Evolutionary conservation across 2,113 vertebrate genomes (phyloP).

Genomic region (Columba janthina): DNA sequence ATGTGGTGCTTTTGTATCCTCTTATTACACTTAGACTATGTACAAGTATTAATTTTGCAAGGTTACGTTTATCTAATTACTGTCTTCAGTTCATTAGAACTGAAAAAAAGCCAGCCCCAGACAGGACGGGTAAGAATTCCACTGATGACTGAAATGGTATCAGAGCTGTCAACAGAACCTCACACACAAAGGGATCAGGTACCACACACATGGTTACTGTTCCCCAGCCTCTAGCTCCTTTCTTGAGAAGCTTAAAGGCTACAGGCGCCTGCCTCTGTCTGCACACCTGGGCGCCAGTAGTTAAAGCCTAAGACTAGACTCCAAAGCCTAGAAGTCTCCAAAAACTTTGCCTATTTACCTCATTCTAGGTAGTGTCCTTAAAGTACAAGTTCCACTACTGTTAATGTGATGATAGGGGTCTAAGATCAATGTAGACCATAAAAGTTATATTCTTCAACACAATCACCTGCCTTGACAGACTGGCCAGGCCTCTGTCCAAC

Average conservation of each 20-base stretch:
- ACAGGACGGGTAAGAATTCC: background rate
- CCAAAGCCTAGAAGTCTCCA: background rate
- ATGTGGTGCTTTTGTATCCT: background rate
- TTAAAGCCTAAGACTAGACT: background rate
- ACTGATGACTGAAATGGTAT: background rate
- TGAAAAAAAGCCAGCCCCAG: background rate
- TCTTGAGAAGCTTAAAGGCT: background rate
- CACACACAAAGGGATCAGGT: background rate
- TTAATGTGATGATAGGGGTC: background rate
- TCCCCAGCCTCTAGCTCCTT: background rate
- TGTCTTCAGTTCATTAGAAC: background rate
- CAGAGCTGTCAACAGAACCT: background rate
- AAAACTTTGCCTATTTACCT: background rate
- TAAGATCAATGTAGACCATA: background rate
- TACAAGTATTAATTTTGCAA: background rate
- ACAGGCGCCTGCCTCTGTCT: background rate
- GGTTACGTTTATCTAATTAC: background rate
- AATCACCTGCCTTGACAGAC: background rate
- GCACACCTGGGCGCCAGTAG: background rate
- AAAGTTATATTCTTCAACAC: background rate
- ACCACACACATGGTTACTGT: background rate
- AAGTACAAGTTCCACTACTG: accelerated
- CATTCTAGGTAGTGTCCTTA: background rate
- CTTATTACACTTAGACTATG: background rate
- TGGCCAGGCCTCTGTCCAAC: background rate